These are phyloP conservation scores for Desmophyllum pertusum DNA, from an alignment of 92 coral and sea anemone genomes.

Conservation along the genomic window DNA sequence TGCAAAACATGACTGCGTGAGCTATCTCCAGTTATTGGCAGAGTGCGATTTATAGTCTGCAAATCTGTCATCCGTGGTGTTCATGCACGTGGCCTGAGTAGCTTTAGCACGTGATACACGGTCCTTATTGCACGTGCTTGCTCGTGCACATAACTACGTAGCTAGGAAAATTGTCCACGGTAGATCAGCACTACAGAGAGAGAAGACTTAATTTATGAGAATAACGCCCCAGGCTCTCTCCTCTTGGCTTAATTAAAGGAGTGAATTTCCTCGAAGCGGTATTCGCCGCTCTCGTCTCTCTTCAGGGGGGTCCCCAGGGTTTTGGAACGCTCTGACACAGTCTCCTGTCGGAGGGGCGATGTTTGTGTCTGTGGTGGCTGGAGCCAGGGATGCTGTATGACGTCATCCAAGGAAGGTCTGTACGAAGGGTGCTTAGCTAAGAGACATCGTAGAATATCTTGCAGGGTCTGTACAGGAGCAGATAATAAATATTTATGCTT, in stretches of 20 bases:
- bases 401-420: constrained; percentile 82
- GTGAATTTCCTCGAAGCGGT: constrained; percentile 26
- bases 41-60: neutral
- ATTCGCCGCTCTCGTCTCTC: constrained; percentile 10
- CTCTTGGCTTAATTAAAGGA: constrained; percentile 3
- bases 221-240: neutral
- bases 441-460: constrained; percentile 78
- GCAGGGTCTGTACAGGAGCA: constrained; percentile 62
- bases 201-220: neutral
- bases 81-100: constrained; percentile 12
- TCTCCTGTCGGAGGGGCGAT: constrained; percentile 38
- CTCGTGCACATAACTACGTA: neutral
- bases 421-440: constrained; percentile 84
- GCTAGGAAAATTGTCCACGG: neutral
- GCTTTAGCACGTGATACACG: neutral
- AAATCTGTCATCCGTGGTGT: neutral
- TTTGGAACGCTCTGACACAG: constrained; percentile 37
- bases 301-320: constrained; percentile 1
- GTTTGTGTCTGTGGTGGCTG: constrained; percentile 37
- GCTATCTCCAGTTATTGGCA: neutral
- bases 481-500: neutral
- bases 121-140: neutral
- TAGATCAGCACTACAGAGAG: neutral
- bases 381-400: constrained; percentile 90
- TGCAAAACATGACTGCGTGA: neutral